Evolutionary conservation across 2,113 vertebrate genomes (phyloP), one percentile per base, ranked within the genome.

Genomic region (Chaenocephalus aceratus): DNA sequence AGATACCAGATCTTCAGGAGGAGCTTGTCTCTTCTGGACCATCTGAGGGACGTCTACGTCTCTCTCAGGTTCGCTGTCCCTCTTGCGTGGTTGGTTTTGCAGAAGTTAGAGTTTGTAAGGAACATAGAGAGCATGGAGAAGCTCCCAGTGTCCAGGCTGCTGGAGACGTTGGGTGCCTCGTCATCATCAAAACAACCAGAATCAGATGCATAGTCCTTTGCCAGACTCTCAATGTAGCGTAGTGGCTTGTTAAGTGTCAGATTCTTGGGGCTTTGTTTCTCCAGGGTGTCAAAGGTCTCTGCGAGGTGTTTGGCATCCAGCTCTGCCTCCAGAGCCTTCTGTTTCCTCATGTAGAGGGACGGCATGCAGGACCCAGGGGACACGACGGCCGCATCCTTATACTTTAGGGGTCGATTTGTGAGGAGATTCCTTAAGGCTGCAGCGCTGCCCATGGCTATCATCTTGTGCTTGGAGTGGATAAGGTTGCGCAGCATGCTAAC

Each of bases 381-480:
- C 3, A 98, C 84, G 0, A 98, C 96, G 0, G 95, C 92, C 0
- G 96, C 34, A 0, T 97, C 96, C 91, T 98, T 98, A 92, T 98
- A 97, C 80, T 98, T 98, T 46, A 96, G 89, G 0, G 98, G 98
- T 16, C 98, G 94, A 89, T 99, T 97, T 54, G 97, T 96, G 67
- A 99, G 96, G 59, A 99, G 96, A 94, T 99, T 99, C 78, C 97
- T 94, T 51, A 99, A 92, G 2, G 98, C 98, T 0, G 98, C 98
- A 0, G 98, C 97, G 2, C 98, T 99, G 79, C 98, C 98, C 98
- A 99, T 99, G 78, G 98, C 98, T 1, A 99, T 99, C 97, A 99
- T 99, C 93, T 99, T 99, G 96, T 99, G 98, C 90, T 98, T 98
- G 69, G 98, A 99, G 89, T 99, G 97, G 84, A 99, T 98, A 49